A percentile compares a stretch with the other conserved stretches of the same genome.
Evolutionary conservation across 2,113 vertebrate genomes (phyloP).

Genomic region (Trogon surrucura): DNA sequence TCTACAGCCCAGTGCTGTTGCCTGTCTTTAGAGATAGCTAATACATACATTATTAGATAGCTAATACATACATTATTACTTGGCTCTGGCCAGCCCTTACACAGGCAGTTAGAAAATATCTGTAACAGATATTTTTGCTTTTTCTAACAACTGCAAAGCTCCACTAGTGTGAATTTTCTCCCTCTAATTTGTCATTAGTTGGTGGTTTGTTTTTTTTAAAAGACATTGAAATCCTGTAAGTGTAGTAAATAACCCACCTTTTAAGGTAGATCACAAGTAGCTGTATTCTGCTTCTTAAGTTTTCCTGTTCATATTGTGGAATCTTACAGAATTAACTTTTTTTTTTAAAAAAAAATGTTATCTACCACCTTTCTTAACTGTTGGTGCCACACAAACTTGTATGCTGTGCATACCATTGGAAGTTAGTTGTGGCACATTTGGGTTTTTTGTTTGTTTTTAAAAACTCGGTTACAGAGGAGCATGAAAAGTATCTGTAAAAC

Average conservation of each 20-base stretch:
- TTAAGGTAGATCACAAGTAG: not conserved
- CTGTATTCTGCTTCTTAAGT: not conserved
- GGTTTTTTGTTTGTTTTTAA: not conserved
- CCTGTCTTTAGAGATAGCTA: not conserved
- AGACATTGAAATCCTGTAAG: not conserved
- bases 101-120: not conserved
- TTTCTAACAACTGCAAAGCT: not conserved
- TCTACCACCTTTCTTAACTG: not conserved
- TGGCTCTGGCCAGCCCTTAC: not conserved
- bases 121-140: not conserved
- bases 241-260: not conserved
- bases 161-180: not conserved
- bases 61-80: not conserved
- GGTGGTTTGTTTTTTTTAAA: not conserved
- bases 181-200: not conserved
- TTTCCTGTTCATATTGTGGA: not conserved
- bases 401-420: not conserved
- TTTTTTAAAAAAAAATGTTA: not conserved
- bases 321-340: not conserved
- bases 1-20: not conserved
- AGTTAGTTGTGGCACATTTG: accelerated
- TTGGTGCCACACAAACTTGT: not conserved
- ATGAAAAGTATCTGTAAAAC: not conserved
- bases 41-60: not conserved
- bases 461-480: not conserved